Percentiles rank a stretch among this genome's conserved stretches.
Evolutionary conservation across 2,797 vertebrate genomes (phyloP).

Genomic region (Aplochiton taeniatus): DNA sequence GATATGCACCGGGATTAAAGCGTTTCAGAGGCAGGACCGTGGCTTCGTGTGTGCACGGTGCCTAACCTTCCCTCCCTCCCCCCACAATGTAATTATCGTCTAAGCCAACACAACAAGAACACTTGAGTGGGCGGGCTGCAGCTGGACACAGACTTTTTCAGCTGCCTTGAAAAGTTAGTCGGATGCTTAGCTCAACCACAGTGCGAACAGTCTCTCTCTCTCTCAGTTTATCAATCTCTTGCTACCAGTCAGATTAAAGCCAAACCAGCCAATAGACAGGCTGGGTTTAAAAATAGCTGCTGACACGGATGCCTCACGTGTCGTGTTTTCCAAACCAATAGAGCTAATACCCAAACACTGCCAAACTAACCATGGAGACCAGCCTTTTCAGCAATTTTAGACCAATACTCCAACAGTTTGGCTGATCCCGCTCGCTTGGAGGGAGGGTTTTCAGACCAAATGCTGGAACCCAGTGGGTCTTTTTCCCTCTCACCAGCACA

Average conservation of each 20-base stretch:
- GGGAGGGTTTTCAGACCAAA: neutral
- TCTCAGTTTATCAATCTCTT: neutral
- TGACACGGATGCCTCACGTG: too few relatives aligned
- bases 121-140: conserved; percentile 9
- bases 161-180: conserved; percentile 12
- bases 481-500: conserved; percentile 26
- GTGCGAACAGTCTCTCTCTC: neutral
- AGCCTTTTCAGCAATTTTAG: too few relatives aligned
- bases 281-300: neutral
- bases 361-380: too few relatives aligned
- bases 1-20: conserved; percentile 4
- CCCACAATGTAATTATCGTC: conserved; percentile 32
- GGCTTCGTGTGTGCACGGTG: neutral
- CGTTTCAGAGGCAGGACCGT: neutral
- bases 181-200: conserved; percentile 5
- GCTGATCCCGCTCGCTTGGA: neutral
- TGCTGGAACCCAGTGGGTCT: conserved; percentile 24
- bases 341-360: too few relatives aligned
- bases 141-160: conserved; percentile 25
- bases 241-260: neutral
- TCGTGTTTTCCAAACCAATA: too few relatives aligned
- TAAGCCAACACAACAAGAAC: conserved; percentile 31
- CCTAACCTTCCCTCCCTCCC: neutral
- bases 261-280: too few relatives aligned
- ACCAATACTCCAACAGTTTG: neutral